Percentiles rank a stretch among this genome's conserved stretches.
phyloP scores from a whole-genome alignment of 2,888 invertebrate genomes.

The Ptychoptera albimana region DNA sequence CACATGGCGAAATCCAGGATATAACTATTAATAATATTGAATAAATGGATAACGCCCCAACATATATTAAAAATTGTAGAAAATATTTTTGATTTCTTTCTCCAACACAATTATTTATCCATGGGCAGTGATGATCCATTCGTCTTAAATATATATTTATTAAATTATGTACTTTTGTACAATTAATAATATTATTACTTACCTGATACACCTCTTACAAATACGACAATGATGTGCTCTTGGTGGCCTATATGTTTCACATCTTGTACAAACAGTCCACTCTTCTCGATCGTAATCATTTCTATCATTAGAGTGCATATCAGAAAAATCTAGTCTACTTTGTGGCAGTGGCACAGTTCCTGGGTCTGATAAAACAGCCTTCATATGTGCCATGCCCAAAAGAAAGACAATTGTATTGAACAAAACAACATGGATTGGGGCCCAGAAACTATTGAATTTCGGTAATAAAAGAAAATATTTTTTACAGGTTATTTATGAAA shows the following conservation, averaged over 20 bases:
- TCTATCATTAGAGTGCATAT: conserved; percentile 44
- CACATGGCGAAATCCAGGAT: conserved; percentile 57
- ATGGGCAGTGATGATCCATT: conserved; percentile 47
- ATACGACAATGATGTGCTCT: conserved; percentile 79
- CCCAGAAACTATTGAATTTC: conserved; percentile 52
- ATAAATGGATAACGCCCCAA: conserved; percentile 48
- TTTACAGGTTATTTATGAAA: background rate
- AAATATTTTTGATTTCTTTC: conserved; percentile 87
- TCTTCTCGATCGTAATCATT: conserved; percentile 40
- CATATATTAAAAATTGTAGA: conserved; percentile 72
- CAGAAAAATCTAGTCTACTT: conserved; percentile 61
- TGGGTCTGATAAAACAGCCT: conserved; percentile 79
- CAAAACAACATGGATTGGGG: conserved; percentile 57
- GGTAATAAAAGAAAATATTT: conserved; percentile 1
- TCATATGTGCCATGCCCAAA: conserved; percentile 57
- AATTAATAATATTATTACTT: too few relatives aligned
- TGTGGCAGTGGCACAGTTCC: conserved; percentile 68
- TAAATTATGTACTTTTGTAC: too few relatives aligned
- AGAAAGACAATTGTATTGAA: conserved; percentile 68
- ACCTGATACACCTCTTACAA: conserved; percentile 59
- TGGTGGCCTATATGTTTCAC: conserved; percentile 68
- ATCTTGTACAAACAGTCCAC: conserved; percentile 68
- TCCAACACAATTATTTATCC: conserved; percentile 89
- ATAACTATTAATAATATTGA: conserved; percentile 51
- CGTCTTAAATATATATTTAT: conserved; percentile 3